Evolutionary conservation across 2,113 vertebrate genomes (phyloP), one percentile per base, ranked within the genome.

Genomic region (Oncorhynchus clarkii): DNA sequence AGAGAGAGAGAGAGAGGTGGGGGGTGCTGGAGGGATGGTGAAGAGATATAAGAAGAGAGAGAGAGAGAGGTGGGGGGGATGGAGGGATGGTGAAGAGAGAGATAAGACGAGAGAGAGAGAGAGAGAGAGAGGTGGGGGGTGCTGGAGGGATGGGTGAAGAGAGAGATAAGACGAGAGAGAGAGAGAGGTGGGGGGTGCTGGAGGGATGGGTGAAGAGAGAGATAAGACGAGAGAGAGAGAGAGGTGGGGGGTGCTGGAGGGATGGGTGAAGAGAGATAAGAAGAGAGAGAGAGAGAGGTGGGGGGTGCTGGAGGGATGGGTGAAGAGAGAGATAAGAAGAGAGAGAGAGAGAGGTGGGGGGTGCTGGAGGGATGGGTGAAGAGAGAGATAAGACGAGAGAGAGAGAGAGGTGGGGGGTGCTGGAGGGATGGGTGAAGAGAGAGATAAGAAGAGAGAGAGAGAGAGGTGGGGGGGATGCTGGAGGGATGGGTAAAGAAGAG

Each of bases 291-390:
- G 39, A 13, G 22, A 16, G 34, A 54, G 27, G 27, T 27, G 27
- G 27, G 27, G 27, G 27, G 2, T 27, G 82, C 79, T 81, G 80
- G 75, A 85, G 31, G 76, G 84, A 78, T 78, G 78, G 65, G 2
- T 27, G 27, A 27, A 27, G 2, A 48, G 39, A 13, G 45, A n/a
- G n/a, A n/a, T n/a, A n/a, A n/a, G n/a, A n/a, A n/a, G n/a, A n/a
- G n/a, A 6, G 13, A 45, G 12, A 14, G 20, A 29, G 13, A 29
- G 70, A 9, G 16, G 34, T 0, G 27, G 27, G 27, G 27, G 27
- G 4, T 29, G 27, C 2, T 27, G 26, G 2, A 27, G 26, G 26
- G 26, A 27, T 27, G n/a, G 26, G 26, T 27, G 16, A 16, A 13
- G 27, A 71, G 70, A 48, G 39, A 13, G 12, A 29, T 29, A 29